Evolutionary conservation across 2,888 invertebrate genomes (phyloP).

Genomic region (Campoletis raptor): DNA sequence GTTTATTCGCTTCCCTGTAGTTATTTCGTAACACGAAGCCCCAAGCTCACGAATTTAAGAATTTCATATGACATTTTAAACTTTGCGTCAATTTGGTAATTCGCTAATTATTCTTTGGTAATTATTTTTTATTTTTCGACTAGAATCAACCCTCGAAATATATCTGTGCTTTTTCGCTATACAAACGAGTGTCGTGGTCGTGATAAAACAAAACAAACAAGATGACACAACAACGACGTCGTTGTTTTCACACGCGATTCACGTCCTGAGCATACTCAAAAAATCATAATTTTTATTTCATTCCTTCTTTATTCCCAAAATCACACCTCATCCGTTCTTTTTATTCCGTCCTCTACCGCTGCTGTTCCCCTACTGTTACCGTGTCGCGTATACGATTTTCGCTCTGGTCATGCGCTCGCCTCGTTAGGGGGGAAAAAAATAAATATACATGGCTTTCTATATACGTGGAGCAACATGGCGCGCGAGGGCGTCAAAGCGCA

Average conservation of each 20-base stretch:
- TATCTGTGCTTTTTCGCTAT: neutral
- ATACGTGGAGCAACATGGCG: conserved; percentile 19
- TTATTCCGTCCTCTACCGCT: conserved; percentile 8
- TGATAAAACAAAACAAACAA: neutral
- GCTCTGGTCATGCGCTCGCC: conserved; percentile 49
- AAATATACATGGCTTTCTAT: neutral
- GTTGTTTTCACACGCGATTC: conserved; percentile 52
- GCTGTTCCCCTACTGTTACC: conserved; percentile 53
- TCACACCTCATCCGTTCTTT: neutral
- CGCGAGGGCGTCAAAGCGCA: conserved; percentile 45
- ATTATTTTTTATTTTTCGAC: neutral
- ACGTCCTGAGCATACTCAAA: conserved; percentile 45
- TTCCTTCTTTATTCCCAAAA: neutral
- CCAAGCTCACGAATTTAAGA: neutral
- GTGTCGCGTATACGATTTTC: conserved; percentile 21
- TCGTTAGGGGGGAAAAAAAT: conserved; percentile 35
- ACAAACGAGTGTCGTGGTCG: neutral
- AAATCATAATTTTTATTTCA: neutral
- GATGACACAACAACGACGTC: neutral
- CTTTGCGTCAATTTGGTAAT: neutral
- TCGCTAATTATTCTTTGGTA: neutral
- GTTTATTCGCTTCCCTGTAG: neutral
- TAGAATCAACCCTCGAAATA: neutral
- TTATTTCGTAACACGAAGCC: neutral
- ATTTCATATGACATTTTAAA: neutral